Conservation (phyloP, 2,113 vertebrate genomes). For the Micronycteris hirsuta region DNA sequence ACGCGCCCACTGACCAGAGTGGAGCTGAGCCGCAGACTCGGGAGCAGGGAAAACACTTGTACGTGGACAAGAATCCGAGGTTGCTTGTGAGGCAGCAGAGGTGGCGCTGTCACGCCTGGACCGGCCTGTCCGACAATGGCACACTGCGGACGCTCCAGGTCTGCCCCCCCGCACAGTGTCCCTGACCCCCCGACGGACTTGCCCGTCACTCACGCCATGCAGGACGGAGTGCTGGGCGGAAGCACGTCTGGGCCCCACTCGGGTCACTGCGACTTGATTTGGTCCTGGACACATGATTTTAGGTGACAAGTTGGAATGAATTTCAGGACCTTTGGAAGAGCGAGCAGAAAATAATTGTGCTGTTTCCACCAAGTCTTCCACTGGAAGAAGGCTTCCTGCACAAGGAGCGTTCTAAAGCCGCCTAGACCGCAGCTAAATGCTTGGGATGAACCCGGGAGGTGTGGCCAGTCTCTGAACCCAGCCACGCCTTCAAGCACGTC, state of each 20-base stretch:
- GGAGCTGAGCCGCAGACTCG: neutral
- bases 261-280: neutral
- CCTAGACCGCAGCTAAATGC: neutral
- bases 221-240: rapidly evolving
- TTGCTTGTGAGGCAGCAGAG: neutral
- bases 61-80: neutral
- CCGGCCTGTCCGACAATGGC: neutral
- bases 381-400: neutral
- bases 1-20: neutral
- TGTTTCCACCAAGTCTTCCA: neutral
- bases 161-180: neutral
- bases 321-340: neutral
- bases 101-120: neutral
- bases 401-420: neutral
- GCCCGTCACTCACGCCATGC: neutral
- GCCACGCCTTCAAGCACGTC: neutral
- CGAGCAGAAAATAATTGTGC: neutral
- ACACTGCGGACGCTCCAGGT: too few species aligned
- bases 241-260: neutral
- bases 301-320: neutral
- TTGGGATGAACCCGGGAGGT: neutral
- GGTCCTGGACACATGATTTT: neutral
- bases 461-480: neutral
- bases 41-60: neutral
- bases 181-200: neutral